Evolutionary conservation across 37 sponge, comb jelly and placozoan species (phyloP), one percentile per base, ranked within the genome.

Genomic region (Oscarella lobularis): DNA sequence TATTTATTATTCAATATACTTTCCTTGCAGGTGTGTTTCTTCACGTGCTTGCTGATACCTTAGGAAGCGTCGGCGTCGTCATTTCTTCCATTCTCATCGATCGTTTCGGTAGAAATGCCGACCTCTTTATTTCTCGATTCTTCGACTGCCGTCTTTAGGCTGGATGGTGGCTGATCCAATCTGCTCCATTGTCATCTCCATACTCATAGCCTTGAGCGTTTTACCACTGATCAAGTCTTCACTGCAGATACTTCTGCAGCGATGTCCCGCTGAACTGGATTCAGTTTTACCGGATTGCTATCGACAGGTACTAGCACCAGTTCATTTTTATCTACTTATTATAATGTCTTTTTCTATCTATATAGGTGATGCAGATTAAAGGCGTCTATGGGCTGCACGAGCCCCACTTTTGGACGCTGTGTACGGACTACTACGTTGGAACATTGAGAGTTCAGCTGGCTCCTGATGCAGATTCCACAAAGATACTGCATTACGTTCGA

Each of bases 131-230:
- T 38, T 41, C 48, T 39, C 27, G 6, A 38, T 32, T 74, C 30
- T 74, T 29, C 4, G 40, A 4, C 9, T 70, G 73, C 9, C 20
- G 60, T 48, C 14, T 48, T 48, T 78, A 88, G 89, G 89, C 27
- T 92, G 90, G 87, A 92, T 92, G 93, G 3, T 89, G 72, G 87
- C 93, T 0, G 93, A 92, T 34, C 93, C 93, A 0, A 40, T 92
- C 1, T 92, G 93, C 38, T 92, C 93, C 72, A 92, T 92, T 86
- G 77, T 86, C 39, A 92, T 92, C 20, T 82, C 93, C 30, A 82
- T 73, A 0, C 87, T 92, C n/a, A 92, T 92, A 40, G 82, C 78
- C 37, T 0, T 86, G 20, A 88, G 92, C 83, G 86, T 92, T 37
- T 81, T 78, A 35, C 92, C 92, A 0, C 74, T 92, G 79, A 79